Conservation (phyloP, 2,797 vertebrate species). For the Gallinago nigripennis region DNA sequence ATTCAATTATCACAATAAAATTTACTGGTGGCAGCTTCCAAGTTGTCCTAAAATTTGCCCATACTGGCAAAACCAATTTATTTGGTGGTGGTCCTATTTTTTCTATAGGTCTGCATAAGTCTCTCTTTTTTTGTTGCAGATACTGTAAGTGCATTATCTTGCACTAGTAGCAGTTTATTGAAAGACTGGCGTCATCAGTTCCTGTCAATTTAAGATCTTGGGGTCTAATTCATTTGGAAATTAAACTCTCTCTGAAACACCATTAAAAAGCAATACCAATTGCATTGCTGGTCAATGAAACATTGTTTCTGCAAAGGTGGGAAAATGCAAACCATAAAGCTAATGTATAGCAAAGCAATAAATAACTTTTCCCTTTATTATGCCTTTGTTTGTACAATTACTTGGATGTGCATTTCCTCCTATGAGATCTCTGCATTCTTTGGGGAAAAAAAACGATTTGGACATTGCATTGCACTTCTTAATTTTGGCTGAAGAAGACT, state of each 20-base stretch:
- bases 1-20: constrained; percentile 33
- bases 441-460: not conserved
- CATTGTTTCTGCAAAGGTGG: not conserved
- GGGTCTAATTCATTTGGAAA: not conserved
- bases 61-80: not conserved
- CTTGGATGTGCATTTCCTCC: not conserved
- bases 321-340: not conserved
- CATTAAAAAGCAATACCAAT: not conserved
- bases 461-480: not conserved
- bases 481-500: not conserved
- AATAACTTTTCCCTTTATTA: not conserved
- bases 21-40: not conserved
- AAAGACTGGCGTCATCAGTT: constrained; percentile 1
- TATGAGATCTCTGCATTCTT: not conserved
- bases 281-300: not conserved
- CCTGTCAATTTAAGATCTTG: not conserved
- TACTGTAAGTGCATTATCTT: not conserved
- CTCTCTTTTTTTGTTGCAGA: not conserved
- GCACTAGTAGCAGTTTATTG: not conserved
- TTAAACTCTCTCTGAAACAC: not conserved
- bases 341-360: not conserved
- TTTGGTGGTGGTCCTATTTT: not conserved
- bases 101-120: not conserved
- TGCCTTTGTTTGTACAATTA: not conserved
- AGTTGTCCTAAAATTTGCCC: constrained; percentile 24